Evolutionary conservation across 2,797 vertebrate species (phyloP), one percentile per base, ranked within the genome.

Genomic region (Liasis olivaceus): DNA sequence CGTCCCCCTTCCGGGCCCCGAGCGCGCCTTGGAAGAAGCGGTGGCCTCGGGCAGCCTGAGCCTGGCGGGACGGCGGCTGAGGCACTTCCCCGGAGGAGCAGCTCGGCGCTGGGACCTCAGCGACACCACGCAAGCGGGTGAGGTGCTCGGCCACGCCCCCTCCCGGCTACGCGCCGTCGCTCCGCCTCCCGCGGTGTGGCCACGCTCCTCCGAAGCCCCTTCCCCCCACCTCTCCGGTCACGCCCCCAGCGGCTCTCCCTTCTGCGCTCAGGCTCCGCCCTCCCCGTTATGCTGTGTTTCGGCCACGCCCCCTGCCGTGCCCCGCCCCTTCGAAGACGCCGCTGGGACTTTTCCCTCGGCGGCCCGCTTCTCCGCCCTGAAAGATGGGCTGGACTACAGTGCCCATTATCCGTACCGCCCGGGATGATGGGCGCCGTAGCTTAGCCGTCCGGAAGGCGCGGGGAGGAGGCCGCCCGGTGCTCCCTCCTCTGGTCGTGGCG

Each of bases 11-110:
- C 97, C 98, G 91, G 98, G 98, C 96, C 98, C 99, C 94, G 99
- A 99, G 96, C 98, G 99, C 89, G 98, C 98, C 95, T 97, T 99
- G 31, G 99, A 99, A 95, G 99, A 99, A 97, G 98, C 99, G 54
- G 98, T 98, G 17, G 97, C 98, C 9, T 98, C 98, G 93, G 99
- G 99, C 54, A 98, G 98, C n/a, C 98, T 99, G 86, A 98, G 98
- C 97, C 94, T 99, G 88, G 98, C 98, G 63, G 98, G 98, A 94
- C 98, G 99, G 66, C 98, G 98, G 94, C 97, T 99, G 64, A 98
- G 99, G 96, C 97, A 98, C 96, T 99, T 99, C 92, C 99, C 98
- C 69, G 97, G 97, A 2, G 98, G 98, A 90, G 98, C 98, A 91
- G 97, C 97, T 87, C 97, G 96, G 95, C 98, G 98, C 96, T 98